These are phyloP conservation scores for Anguilla megastoma DNA, from an alignment of 2,797 vertebrate genomes.

Conservation along the genomic window DNA sequence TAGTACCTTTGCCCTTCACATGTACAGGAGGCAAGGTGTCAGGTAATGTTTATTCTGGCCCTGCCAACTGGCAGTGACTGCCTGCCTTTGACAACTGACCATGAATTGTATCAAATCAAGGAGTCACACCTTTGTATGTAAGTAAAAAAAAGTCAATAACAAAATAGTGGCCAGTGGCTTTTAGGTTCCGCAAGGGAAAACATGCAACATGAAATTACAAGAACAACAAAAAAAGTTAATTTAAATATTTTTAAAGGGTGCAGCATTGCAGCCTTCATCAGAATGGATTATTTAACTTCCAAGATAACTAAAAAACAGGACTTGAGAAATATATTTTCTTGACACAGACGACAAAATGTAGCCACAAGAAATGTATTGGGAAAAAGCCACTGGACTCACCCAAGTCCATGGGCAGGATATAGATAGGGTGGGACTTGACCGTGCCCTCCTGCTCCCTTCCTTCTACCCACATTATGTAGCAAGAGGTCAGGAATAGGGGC, in stretches of 20 bases:
- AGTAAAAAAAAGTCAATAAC: too few relatives aligned
- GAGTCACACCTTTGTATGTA: too few relatives aligned
- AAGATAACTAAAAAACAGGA: background rate
- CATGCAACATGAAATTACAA: too few relatives aligned
- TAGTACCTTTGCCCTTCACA: background rate
- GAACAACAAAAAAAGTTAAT: background rate
- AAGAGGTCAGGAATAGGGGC: conserved; percentile 78
- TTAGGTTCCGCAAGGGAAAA: background rate
- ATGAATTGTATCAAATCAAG: background rate
- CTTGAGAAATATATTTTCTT: background rate
- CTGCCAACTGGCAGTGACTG: background rate
- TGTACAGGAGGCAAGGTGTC: background rate
- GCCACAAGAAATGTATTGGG: background rate
- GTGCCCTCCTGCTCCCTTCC: conserved; percentile 70
- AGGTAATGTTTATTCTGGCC: background rate
- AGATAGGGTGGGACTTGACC: conserved; percentile 78
- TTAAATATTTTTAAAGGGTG: background rate
- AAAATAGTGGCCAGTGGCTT: background rate
- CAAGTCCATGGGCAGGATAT: conserved; percentile 79
- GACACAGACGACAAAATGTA: background rate
- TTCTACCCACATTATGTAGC: conserved; percentile 90
- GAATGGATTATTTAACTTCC: background rate
- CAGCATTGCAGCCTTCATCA: background rate
- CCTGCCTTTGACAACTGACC: background rate
- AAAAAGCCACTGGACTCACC: conserved; percentile 69